Evolutionary conservation across 2,888 invertebrate species (phyloP), one percentile per base, ranked within the genome.

Genomic region (Melanostoma scalare): DNA sequence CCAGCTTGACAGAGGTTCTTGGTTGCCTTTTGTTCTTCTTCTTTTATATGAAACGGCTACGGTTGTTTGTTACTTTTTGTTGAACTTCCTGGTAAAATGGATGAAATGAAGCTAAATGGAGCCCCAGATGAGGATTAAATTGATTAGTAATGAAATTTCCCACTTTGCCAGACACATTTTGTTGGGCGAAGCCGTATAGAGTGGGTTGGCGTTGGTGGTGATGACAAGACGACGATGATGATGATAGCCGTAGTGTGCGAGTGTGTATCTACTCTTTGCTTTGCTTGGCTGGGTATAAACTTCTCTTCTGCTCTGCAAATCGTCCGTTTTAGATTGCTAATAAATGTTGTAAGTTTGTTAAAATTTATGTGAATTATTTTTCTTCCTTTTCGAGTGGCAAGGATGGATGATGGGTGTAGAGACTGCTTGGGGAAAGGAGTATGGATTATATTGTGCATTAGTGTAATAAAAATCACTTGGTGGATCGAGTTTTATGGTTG

Each of bases 71-170:
- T 65, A 53, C 67, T 61, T 65, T 75, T 76, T 56, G 68, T 60
- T 73, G 80, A 78, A 79, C 76, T 82, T 81, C 72, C 78, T 79
- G 60, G 72, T 65, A 55, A 81, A 79, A 81, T 77, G 85, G 81
- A 79, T 76, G 78, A 85, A 82, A 86, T 85, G 82, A 82, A 82
- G 82, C 85, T 82, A 85, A 82, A 85, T 82, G 81, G 85, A 80
- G 86, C 85, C 85, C 85, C 72, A 87, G 87, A 87, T 87, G 87
- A 87, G 87, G 86, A 86, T 87, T 87, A 87, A 86, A 87, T 87
- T 87, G 87, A 87, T 87, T 87, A 87, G 86, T 87, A 87, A 87
- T 87, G 87, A 86, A 87, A 86, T 85, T 87, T 86, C 78, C 85
- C 86, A 86, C 80, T 84, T 86, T 86, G 56, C 53, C 77, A 80